phyloP scores from a whole-genome alignment of 2,888 invertebrate species.

The Acanthopleura granulata region DNA sequence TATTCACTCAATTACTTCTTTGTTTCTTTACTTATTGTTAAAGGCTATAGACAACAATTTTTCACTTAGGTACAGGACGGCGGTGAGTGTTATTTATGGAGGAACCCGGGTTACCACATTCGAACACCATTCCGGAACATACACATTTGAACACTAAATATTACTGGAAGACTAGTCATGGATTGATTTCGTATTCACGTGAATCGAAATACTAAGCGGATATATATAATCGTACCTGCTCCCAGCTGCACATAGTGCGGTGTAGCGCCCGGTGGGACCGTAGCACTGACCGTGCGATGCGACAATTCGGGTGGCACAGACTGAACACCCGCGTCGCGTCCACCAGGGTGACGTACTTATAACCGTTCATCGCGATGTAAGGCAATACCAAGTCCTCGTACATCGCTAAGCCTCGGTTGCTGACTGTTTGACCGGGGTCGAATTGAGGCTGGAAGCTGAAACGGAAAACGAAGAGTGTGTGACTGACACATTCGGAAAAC shows the following conservation, averaged over 20 bases:
- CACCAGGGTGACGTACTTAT: constrained; percentile 41
- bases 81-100: too few relatives aligned
- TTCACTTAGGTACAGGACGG: too few relatives aligned
- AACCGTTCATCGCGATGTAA: constrained; percentile 46
- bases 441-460: not conserved
- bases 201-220: too few relatives aligned
- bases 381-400: constrained; percentile 34
- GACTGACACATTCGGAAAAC: too few relatives aligned
- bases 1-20: too few relatives aligned
- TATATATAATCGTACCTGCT: constrained; percentile 36
- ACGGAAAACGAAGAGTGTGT: not conserved
- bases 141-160: too few relatives aligned
- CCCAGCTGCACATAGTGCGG: constrained; percentile 45
- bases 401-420: constrained; percentile 29
- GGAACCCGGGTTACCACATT: too few relatives aligned
- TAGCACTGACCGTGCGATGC: constrained; percentile 36
- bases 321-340: constrained; percentile 36
- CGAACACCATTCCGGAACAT: too few relatives aligned
- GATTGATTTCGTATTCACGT: too few relatives aligned
- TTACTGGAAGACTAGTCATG: too few relatives aligned
- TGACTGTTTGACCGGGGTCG: not conserved
- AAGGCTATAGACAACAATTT: too few relatives aligned
- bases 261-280: constrained; percentile 32
- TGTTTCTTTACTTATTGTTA: too few relatives aligned
- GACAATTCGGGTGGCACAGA: constrained; percentile 34